Base-by-base conservation (phyloP, 2,113 vertebrate species). In the Paraplagusia blochii region DNA sequence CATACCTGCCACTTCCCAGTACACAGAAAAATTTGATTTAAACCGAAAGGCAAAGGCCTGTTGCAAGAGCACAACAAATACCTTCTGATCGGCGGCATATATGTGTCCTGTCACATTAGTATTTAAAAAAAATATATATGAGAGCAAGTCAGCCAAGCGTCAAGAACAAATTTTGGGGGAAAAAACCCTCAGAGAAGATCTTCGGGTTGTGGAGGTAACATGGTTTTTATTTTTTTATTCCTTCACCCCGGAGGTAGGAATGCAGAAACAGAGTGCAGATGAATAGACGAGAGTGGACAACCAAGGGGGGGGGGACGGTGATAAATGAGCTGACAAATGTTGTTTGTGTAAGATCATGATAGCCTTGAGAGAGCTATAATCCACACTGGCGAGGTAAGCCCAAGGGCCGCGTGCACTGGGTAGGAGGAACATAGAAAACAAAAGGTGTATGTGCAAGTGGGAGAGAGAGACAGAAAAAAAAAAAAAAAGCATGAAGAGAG, bases 271-370 rank as follows among this genome's bases (percentile, higher is more conserved):
- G 81, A 76, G 74, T 58, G 45, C 66, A 79, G 87, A 83, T 87
- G 84, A 74, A 69, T 85, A 85, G 79, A 87, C 81, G 55, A 87
- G 81, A 81, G 82, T 82, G 84, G 83, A 89, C 85, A 88, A 83
- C 84, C 71, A 29, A 29, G 22, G 22, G n/a, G 69, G 72, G 74
- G 84, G 79, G 70, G 77, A 80, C 69, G 63, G 81, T 87, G 88
- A 91, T 89, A 90, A 90, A 91, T 91, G 87, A 89, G 88, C 88
- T 91, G 90, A 90, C 90, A 90, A 85, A 88, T 86, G 87, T 77
- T 88, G 87, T 90, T 90, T 90, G 85, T 87, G 83, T 88, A 87
- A 87, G 75, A 87, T 87, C 85, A 86, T 86, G 87, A 88, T 83
- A 84, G 83, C 82, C 72, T 71, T 78, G 76, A 86, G 81, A 85